A percentile compares a stretch with the other conserved stretches of the same genome.
Conservation (phyloP, 2,888 invertebrate genomes). For the Drosophila mettleri region DNA sequence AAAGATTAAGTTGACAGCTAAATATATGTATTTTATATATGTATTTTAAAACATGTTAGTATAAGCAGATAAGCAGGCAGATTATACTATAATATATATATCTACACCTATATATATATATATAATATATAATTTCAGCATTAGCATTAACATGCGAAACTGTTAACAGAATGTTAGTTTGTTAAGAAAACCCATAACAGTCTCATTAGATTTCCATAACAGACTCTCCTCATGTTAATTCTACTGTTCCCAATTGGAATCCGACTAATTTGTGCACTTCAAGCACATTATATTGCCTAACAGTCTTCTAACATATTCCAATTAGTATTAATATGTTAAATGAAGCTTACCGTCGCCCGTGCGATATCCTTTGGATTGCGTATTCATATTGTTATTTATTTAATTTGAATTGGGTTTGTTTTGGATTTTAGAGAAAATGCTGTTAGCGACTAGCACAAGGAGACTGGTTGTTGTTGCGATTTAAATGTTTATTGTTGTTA, state of each 20-base stretch:
- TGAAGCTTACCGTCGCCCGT: constrained; percentile 83
- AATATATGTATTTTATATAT: neutral
- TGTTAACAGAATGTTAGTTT: no score
- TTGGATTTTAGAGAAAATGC: constrained; percentile 63
- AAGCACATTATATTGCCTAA: neutral
- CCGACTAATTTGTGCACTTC: no score
- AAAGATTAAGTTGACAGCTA: neutral
- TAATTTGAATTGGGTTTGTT: constrained; percentile 22
- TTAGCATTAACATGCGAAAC: no score
- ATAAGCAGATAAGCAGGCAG: neutral
- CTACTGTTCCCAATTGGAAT: no score
- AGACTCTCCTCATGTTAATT: no score
- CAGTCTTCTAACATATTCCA: neutral
- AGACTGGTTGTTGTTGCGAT: constrained; percentile 60
- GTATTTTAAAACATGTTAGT: neutral
- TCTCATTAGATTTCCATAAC: no score
- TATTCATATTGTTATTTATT: constrained; percentile 81
- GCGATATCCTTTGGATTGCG: constrained; percentile 84
- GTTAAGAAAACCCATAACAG: no score
- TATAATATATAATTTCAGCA: no score
- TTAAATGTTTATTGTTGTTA: constrained; percentile 48
- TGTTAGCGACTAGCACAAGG: constrained; percentile 74
- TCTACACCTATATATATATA: no score
- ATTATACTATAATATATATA: no score
- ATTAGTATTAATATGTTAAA: neutral